Evolutionary conservation across 2,797 vertebrate species (phyloP), one percentile per base, ranked within the genome.

Genomic region (Oophaga sylvatica): DNA sequence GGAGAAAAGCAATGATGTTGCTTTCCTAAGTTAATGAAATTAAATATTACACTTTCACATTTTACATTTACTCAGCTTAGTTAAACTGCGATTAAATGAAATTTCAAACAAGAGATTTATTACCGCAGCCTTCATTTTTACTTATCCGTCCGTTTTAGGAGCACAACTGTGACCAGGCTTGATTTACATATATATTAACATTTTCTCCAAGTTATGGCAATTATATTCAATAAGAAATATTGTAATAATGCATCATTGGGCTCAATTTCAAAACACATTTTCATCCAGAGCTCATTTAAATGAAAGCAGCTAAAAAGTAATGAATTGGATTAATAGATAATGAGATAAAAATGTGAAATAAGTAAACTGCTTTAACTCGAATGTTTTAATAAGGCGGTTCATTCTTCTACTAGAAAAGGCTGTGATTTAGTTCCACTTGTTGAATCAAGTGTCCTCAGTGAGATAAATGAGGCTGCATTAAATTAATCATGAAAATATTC

Each of bases 121-220:
- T 88, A 88, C 75, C 16, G 2, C 41, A 41, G 67, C 35, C 29
- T 73, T 63, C 63, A 12, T 77, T 65, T 80, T 84, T 53, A 63
- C 63, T 80, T 80, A 57, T 73, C 35, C 35, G 35, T 84, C 62
- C 76, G 79, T 84, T 83, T 80, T 77, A 84, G 56, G 31, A 80
- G 80, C 81, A 88, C 65, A 79, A 84, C 63, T 83, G 87, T 87
- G 81, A 84, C 81, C 62, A 80, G 76, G 2, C 65, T 73, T 78
- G 76, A 88, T 84, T 88, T 88, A 84, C 87, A 88, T 84, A 88
- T 73, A 84, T 80, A 88, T 88, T 88, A 88, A 84, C 67, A 80
- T 84, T 88, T 83, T 87, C 75, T 59, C 71, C 71, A 87, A 83
- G 53, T 84, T 73, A 63, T 80, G 35, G 81, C 76, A 88, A 88